Evolutionary conservation across 64 coral and sea anemone genomes (phyloP), one percentile per base, ranked within the genome.

Genomic region (Montipora sp.): DNA sequence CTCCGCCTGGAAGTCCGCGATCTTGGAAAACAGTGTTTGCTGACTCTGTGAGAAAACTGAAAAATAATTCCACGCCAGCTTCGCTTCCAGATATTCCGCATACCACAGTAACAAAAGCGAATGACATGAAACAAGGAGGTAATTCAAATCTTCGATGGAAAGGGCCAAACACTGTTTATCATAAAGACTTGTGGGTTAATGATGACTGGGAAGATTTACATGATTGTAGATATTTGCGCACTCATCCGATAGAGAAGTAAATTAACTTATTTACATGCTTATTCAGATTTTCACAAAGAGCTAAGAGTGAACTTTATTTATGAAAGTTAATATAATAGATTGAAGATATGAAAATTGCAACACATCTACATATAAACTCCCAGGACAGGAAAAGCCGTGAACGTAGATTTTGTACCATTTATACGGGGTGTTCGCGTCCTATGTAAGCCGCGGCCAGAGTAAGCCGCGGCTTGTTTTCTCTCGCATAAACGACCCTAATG

Each of bases 141-240:
- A 46, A 49, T 3, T 16, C 44, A 78, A 49, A 13, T 0, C 10
- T 19, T 48, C 36, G 4, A 16, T 47, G 75, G 75, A 9, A 18
- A 78, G 9, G 44, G 44, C 15, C 43, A 15, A 47, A 23, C 0
- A 71, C 0, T 57, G 6, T 57, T 8, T 7, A 71, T 15, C 19
- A 15, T 21, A 15, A 71, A 23, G 19, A 71, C 21, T 5, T 71
- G 21, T 20, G 44, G 10, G 47, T 16, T 16, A 16, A 18, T 78
- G 75, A 78, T 49, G 75, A 78, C 47, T 78, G 75, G 75, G 12
- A 78, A 49, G 75, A 50, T 18, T 16, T 78, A 2, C 36, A 11
- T 18, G 36, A 78, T 13, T 48, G 44, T 78, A 78, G 75, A 78
- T 78, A 78, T 78, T 78, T 78, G 75, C 75, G 75, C 45, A 16